A percentile compares a stretch with the other conserved stretches of the same genome.
Evolutionary conservation across 2,888 invertebrate species (phyloP).

Genomic region (Drepana falcataria): DNA sequence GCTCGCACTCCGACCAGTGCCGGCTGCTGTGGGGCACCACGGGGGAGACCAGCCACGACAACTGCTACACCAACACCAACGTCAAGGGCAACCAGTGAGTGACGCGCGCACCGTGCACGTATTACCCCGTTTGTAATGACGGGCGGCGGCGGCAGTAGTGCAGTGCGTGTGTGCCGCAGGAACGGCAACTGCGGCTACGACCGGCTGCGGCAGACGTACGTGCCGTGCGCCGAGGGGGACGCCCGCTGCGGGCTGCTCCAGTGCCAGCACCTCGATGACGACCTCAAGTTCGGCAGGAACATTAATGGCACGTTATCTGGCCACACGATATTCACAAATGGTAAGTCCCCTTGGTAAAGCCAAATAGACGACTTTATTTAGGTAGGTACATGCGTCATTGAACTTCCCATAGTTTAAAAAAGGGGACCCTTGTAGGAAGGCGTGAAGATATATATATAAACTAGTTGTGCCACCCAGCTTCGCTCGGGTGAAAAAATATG

Average conservation of each 20-base stretch:
- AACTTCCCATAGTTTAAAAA: no score
- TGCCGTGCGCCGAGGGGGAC: slow-evolving; percentile 82
- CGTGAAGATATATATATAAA: no score
- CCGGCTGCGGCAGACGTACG: slow-evolving; percentile 84
- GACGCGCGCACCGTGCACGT: not conserved
- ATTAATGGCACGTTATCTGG: slow-evolving; percentile 89
- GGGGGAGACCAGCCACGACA: slow-evolving; percentile 87
- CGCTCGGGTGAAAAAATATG: no score
- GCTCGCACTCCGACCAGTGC: slow-evolving; percentile 94
- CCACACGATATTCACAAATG: slow-evolving; percentile 87
- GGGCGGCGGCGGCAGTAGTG: no score
- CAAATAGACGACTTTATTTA: no score
- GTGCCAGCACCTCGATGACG: slow-evolving; percentile 95
- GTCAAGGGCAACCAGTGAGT: slow-evolving; percentile 83
- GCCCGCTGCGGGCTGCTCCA: slow-evolving; percentile 95
- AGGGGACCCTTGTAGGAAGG: no score
- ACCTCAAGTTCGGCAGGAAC: slow-evolving; percentile 96
- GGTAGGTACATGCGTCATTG: no score
- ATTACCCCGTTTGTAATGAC: not conserved
- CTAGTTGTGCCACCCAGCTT: no score
- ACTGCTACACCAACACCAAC: slow-evolving; percentile 90
- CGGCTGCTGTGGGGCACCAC: slow-evolving; percentile 95
- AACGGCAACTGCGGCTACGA: slow-evolving; percentile 97
- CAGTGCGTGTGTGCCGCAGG: slow-evolving; percentile 27
- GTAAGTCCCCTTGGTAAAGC: slow-evolving; percentile 20